A percentile compares a stretch with the other conserved stretches of the same genome.
Conservation (phyloP, 2,888 invertebrate species). For the Acleris laterana region DNA sequence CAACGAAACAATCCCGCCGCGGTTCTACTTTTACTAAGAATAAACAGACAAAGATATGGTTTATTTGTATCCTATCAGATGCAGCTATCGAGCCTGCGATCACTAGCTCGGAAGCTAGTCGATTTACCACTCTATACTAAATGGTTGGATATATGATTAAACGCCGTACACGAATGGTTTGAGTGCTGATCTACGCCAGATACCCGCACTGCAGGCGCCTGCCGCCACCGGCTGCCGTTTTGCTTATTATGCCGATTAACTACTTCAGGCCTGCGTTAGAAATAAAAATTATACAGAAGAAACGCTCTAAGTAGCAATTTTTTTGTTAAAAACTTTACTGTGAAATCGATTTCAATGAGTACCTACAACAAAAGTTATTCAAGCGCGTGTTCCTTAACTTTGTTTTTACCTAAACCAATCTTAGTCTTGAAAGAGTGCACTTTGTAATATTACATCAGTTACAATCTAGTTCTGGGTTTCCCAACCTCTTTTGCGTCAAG, state of each 20-base stretch:
- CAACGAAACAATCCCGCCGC: too few species aligned
- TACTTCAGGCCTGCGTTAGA: slow-evolving; percentile 3
- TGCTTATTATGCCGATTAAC: slow-evolving; percentile 17
- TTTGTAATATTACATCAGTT: too few species aligned
- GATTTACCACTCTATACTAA: slow-evolving; percentile 26
- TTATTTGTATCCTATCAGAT: not conserved
- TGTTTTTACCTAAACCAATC: too few species aligned
- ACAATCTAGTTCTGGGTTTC: too few species aligned
- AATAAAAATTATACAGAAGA: not conserved
- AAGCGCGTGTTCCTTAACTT: too few species aligned
- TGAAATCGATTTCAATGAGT: not conserved
- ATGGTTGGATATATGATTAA: slow-evolving; percentile 24
- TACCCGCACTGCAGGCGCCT: slow-evolving; percentile 24
- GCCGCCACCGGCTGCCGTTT: slow-evolving; percentile 22
- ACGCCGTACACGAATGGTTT: slow-evolving; percentile 15
- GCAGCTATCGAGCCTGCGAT: slow-evolving; percentile 6
- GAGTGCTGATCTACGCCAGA: slow-evolving; percentile 22
- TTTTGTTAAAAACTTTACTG: not conserved
- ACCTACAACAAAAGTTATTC: too few species aligned
- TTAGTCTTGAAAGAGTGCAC: too few species aligned
- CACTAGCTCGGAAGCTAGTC: slow-evolving; percentile 14
- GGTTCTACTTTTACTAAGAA: too few species aligned
- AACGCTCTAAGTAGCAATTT: too few species aligned
- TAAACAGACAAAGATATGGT: too few species aligned
- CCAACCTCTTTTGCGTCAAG: too few species aligned